Conservation (phyloP, 2,113 vertebrate species). For the Cyanoramphus novaezelandiae region DNA sequence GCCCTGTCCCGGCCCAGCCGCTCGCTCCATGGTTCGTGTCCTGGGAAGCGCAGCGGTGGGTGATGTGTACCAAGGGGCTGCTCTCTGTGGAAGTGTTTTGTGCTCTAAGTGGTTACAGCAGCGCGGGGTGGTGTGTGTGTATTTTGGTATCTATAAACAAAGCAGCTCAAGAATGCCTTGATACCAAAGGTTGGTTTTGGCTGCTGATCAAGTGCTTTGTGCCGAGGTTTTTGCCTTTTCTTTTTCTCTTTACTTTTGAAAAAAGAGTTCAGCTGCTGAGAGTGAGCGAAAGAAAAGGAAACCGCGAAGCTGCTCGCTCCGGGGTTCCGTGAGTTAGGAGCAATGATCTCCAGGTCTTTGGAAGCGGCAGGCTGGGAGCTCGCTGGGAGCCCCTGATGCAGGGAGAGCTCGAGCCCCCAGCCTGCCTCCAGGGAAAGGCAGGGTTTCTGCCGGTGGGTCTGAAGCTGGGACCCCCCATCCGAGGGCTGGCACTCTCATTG, state of each 20-base stretch:
- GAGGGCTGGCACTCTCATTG: fast-evolving
- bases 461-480: fast-evolving
- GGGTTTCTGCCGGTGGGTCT: fast-evolving
- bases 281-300: background rate
- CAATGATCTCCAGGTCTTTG: background rate
- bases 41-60: background rate
- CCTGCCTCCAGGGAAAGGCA: background rate
- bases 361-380: background rate
- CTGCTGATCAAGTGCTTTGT: slow-evolving; percentile 40
- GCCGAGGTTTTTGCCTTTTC: background rate
- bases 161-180: slow-evolving; percentile 66
- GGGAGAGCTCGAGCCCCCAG: background rate
- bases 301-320: background rate
- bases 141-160: slow-evolving; percentile 71
- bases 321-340: background rate
- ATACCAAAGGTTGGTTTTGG: slow-evolving; percentile 68
- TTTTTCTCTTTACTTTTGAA: background rate
- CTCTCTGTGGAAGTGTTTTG: background rate
- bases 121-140: slow-evolving; percentile 45
- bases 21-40: background rate
- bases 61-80: background rate
- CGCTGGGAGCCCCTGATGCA: fast-evolving
- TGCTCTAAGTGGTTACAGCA: slow-evolving; percentile 44
- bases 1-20: background rate
- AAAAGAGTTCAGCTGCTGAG: background rate